Evolutionary conservation across 2,113 vertebrate genomes (phyloP).

Genomic region (Nibea coibor): DNA sequence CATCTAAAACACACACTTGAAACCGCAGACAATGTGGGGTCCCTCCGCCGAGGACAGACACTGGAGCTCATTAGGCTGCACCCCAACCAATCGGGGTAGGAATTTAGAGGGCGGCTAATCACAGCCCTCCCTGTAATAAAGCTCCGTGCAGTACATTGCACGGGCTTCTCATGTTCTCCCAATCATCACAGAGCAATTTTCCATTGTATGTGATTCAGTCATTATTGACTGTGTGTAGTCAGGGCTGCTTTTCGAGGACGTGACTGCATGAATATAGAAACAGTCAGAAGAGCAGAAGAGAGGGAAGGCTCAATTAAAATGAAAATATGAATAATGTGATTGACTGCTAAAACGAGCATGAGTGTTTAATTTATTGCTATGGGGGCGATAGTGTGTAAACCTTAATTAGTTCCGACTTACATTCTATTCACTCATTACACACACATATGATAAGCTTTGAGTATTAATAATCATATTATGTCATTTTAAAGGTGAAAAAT

Average conservation of each 20-base stretch:
- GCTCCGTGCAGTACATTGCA: slow-evolving; percentile 47
- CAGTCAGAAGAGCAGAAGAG: neutral
- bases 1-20: slow-evolving; percentile 75
- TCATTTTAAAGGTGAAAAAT: neutral
- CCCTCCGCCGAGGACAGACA: slow-evolving; percentile 66
- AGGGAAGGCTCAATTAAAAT: neutral
- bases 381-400: neutral
- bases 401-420: neutral
- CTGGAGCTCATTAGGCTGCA: slow-evolving; percentile 54
- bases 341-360: neutral
- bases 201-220: slow-evolving; percentile 26
- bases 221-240: slow-evolving; percentile 20
- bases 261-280: slow-evolving; percentile 40
- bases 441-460: neutral
- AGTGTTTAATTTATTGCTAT: neutral
- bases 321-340: neutral
- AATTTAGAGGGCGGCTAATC: slow-evolving; percentile 59
- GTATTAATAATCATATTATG: neutral
- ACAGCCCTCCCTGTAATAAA: slow-evolving; percentile 57
- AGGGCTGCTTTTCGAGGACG: neutral
- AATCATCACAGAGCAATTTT: slow-evolving; percentile 57
- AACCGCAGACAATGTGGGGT: slow-evolving; percentile 74
- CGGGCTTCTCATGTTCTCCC: slow-evolving; percentile 56
- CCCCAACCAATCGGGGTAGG: slow-evolving; percentile 65
- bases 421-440: neutral